Percentiles rank a stretch among this genome's conserved stretches.
phyloP scores from a whole-genome alignment of 23 tunicate species.

The Ciona savignyi region DNA sequence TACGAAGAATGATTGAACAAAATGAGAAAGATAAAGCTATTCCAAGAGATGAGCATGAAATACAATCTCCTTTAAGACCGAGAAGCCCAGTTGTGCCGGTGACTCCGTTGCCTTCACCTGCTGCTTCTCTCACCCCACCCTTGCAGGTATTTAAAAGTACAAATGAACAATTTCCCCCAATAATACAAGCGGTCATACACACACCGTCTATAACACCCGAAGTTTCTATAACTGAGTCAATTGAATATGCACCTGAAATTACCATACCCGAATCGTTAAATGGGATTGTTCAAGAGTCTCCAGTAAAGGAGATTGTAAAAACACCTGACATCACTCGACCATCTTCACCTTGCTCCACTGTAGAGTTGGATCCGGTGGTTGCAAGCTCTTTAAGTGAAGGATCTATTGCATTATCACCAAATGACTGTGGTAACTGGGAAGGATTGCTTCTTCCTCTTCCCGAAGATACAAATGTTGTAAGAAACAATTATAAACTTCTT shows the following conservation, averaged over 20 bases:
- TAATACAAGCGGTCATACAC: neutral
- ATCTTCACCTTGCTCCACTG: neutral
- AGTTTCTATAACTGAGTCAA: neutral
- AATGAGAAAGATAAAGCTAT: conserved; percentile 5
- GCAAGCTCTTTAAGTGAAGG: neutral
- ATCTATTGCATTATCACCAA: neutral
- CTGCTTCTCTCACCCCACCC: neutral
- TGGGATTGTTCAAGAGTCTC: neutral
- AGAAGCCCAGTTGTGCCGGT: conserved; percentile 5
- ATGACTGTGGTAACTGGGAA: neutral
- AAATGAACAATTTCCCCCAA: neutral
- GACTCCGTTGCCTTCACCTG: conserved; percentile 10
- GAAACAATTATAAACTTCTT: neutral
- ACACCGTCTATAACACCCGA: neutral
- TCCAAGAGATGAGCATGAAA: neutral
- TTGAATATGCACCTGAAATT: neutral
- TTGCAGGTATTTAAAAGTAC: neutral
- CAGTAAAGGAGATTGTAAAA: neutral
- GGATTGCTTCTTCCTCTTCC: conserved; percentile 6
- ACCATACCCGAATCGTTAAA: neutral
- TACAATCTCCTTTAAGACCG: neutral
- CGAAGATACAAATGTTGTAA: neutral
- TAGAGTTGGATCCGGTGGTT: neutral
- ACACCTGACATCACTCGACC: neutral
- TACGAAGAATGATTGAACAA: neutral